These are phyloP conservation scores for Oasisia sp. DNA, from an alignment of 2,888 invertebrate genomes.

Conservation along the genomic window DNA sequence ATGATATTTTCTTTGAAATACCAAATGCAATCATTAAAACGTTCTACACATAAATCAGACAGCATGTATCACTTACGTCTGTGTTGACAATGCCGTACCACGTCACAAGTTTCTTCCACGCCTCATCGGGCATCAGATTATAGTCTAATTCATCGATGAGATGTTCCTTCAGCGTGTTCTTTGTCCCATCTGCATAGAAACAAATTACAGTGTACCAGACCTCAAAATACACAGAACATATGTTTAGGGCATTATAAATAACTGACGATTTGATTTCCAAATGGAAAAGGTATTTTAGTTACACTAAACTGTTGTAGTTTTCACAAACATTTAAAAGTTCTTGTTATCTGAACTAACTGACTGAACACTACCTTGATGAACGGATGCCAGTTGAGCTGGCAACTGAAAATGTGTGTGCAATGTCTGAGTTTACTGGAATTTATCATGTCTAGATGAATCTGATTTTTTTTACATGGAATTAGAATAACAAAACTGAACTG, in stretches of 20 bases:
- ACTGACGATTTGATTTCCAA: not conserved
- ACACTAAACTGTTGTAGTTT: too few relatives aligned
- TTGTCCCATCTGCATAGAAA: conserved; percentile 6
- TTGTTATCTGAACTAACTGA: too few relatives aligned
- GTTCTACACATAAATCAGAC: not conserved
- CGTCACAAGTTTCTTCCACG: conserved; percentile 66
- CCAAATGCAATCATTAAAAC: not conserved
- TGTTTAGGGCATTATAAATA: not conserved
- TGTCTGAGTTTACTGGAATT: too few relatives aligned
- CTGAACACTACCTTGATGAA: too few relatives aligned
- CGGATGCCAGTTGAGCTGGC: too few relatives aligned
- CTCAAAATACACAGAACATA: not conserved
- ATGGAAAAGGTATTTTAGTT: not conserved
- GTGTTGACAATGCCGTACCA: conserved; percentile 61
- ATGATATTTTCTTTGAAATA: conserved; percentile 14
- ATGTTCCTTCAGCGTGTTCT: conserved; percentile 60
- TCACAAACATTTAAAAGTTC: too few relatives aligned
- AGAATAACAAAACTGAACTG: too few relatives aligned
- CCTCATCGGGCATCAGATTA: conserved; percentile 66
- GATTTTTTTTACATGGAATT: too few relatives aligned
- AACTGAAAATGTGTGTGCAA: too few relatives aligned
- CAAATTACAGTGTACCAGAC: not conserved
- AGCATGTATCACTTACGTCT: conserved; percentile 49
- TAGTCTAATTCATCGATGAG: conserved; percentile 68
- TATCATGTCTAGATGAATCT: too few relatives aligned